Conservation (phyloP, 37 sponge, comb jelly and placozoan species). For the Ephydatia muelleri region DNA sequence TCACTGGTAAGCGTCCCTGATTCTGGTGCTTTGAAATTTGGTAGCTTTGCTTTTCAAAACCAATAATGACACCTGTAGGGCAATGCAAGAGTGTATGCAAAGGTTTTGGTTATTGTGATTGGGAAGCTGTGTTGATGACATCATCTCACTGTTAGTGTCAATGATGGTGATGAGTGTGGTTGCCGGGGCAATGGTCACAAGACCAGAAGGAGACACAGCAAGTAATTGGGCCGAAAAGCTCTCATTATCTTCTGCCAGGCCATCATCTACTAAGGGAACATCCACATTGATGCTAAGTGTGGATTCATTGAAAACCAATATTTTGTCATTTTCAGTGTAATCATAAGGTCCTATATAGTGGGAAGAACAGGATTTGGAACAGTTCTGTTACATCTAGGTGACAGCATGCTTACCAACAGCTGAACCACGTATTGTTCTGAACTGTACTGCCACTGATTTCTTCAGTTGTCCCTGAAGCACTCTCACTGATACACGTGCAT, state of each 20-base stretch:
- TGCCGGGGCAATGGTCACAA: background rate
- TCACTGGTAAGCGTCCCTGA: background rate
- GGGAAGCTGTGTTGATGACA: too few relatives aligned
- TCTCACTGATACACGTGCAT: background rate
- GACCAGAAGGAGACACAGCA: background rate
- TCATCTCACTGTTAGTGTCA: too few relatives aligned
- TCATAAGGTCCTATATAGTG: background rate
- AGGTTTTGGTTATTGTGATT: background rate
- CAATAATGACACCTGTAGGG: background rate
- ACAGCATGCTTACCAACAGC: background rate
- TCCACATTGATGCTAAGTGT: background rate
- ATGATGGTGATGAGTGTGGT: background rate
- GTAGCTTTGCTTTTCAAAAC: background rate
- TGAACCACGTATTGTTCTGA: background rate
- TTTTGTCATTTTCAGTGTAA: background rate
- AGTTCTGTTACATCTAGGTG: background rate
- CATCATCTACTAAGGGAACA: background rate
- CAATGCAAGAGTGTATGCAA: background rate
- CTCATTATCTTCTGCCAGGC: background rate
- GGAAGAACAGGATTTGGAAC: background rate
- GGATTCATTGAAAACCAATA: background rate
- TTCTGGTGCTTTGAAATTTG: background rate
- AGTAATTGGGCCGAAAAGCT: background rate
- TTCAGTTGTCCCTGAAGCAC: background rate
- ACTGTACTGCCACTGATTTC: background rate